Percentiles rank a stretch among this genome's conserved stretches.
Evolutionary conservation across 1,140 invertebrate genomes (phyloP).

Genomic region (Neodiprion pinetum): DNA sequence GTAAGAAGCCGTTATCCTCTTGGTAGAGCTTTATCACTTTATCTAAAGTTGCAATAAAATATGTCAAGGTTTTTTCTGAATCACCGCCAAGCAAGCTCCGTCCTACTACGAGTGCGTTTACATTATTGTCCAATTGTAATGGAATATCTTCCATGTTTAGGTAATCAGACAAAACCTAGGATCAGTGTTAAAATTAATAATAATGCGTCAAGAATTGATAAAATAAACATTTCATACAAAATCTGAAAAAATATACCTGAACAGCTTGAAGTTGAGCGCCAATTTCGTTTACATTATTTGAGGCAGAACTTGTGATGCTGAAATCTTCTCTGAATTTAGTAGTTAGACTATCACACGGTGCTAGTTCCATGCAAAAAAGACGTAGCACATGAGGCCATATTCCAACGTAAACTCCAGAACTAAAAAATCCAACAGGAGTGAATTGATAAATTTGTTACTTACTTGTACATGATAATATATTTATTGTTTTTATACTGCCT

Average conservation of each 20-base stretch:
- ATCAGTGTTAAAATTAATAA: not conserved
- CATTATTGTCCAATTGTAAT: slow-evolving; percentile 15
- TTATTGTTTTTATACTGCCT: not conserved
- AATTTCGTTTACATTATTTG: not conserved
- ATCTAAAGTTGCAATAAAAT: slow-evolving; percentile 28
- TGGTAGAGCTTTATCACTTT: slow-evolving; percentile 39
- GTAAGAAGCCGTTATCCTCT: slow-evolving; percentile 34
- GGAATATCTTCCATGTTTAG: slow-evolving; percentile 22
- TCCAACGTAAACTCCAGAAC: slow-evolving; percentile 15
- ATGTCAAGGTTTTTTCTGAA: slow-evolving; percentile 18
- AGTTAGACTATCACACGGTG: not conserved
- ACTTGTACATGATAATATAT: not conserved
- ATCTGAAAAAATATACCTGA: slow-evolving; percentile 22
- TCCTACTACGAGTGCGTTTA: slow-evolving; percentile 33
- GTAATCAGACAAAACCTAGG: slow-evolving; percentile 28
- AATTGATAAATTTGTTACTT: not conserved
- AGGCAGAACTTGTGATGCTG: not conserved
- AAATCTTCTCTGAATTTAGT: slow-evolving; percentile 23
- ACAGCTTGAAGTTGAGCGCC: slow-evolving; percentile 24
- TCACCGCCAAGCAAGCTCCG: slow-evolving; percentile 27
- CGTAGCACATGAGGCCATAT: slow-evolving; percentile 32
- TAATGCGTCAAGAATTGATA: not conserved
- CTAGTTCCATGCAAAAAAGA: slow-evolving; percentile 27
- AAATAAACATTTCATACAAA: not conserved
- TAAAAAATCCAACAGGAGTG: not conserved